Evolutionary conservation across 2,888 invertebrate genomes (phyloP), one percentile per base, ranked within the genome.

Genomic region (Plusia festucae): DNA sequence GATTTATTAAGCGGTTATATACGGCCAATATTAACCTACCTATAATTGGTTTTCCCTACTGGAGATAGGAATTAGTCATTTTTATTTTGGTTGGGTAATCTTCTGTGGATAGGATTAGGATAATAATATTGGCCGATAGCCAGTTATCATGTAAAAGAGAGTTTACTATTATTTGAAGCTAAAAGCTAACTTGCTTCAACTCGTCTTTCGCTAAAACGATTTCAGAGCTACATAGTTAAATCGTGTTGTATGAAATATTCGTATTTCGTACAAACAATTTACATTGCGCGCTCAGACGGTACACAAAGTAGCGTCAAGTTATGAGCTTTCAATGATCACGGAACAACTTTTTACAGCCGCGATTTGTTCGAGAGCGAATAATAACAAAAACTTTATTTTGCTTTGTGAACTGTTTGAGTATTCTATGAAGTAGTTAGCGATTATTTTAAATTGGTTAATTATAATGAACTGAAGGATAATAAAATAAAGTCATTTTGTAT

Each of bases 371-470:
- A 75, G 40, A 73, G 76, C 77, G 79, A 76, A 82, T 75, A 83
- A 82, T 84, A 86, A 87, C 86, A 86, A 86, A 87, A 89, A 86
- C 81, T 83, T 85, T 88, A 85, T 87, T 88, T 88, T 87, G 84
- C 75, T 84, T 83, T 70, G 81, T 75, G 77, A 81, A 79, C 85
- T 86, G 83, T 84, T 87, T 83, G 70, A 71, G 70, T 74, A 70
- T 78, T 72, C 56, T 65, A 20, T 60, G 52, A 64, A 70, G 75
- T 73, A 76, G 74, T 73, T 69, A 32, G 70, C 82, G 82, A 79
- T 76, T 67, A 75, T 60, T 76, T 62, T 53, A 58, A 66, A 66
- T 56, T 76, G 73, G 76, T 62, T 53, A 46, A 55, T 60, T 57
- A 61, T 64, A 57, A 62, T 55, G 16, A n/a, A n/a, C n/a, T n/a